Percentiles rank a stretch among this genome's conserved stretches.
Evolutionary conservation across 2,888 invertebrate genomes (phyloP).

Genomic region (Bedellia somnulentella): DNA sequence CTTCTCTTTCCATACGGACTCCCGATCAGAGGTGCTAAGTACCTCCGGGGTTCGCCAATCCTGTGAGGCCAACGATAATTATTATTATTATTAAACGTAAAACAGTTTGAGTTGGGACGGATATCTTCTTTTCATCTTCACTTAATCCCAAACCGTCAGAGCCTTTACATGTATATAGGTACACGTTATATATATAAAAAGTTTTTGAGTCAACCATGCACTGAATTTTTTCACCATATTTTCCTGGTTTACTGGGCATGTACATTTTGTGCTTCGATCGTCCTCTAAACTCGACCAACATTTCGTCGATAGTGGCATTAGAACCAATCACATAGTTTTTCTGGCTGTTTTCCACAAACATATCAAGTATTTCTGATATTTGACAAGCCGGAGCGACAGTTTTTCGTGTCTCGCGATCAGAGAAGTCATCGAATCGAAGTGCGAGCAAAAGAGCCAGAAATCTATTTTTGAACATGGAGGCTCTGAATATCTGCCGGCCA

Average conservation of each 20-base stretch:
- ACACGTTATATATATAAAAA: no score
- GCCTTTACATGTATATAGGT: no score
- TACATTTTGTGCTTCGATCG: conserved; percentile 6
- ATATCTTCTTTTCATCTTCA: no score
- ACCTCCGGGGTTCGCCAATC: no score
- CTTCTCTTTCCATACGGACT: no score
- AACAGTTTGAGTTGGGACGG: no score
- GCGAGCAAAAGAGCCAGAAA: neutral
- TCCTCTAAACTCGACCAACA: conserved; percentile 7
- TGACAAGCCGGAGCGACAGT: neutral
- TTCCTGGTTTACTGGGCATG: conserved; percentile 8
- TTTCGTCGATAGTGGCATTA: conserved; percentile 5
- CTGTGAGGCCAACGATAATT: no score
- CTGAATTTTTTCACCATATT: conserved; percentile 7
- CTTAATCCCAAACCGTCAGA: no score
- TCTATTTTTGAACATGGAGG: neutral
- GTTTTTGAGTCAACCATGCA: conserved; percentile 5
- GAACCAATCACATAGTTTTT: neutral
- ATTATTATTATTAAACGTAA: no score
- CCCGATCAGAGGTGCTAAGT: no score
- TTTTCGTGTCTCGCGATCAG: neutral
- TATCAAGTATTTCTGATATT: conserved; percentile 1
- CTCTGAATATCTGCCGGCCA: conserved; percentile 1
- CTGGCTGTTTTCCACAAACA: conserved; percentile 1
- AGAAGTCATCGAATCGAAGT: conserved; percentile 3